Conservation (phyloP, 2,797 vertebrate species). For the Tachyglossus aculeatus region DNA sequence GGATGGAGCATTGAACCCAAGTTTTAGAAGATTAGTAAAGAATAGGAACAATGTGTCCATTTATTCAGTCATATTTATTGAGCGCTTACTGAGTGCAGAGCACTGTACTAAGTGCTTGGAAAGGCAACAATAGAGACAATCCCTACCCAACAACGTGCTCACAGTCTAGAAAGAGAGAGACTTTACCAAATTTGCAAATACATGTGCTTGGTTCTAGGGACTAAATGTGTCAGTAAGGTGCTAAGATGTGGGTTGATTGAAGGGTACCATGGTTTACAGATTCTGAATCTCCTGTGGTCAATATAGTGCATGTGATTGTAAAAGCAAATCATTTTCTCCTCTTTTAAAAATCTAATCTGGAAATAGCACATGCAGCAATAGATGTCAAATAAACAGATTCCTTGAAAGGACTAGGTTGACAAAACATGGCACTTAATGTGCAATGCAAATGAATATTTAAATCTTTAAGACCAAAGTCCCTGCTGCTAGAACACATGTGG, state of each 20-base stretch:
- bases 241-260: background rate
- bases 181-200: no score
- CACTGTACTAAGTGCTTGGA: no score
- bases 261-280: background rate
- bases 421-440: slow-evolving; percentile 3
- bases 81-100: no score
- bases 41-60: no score
- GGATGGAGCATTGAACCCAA: no score
- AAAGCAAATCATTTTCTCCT: slow-evolving; percentile 20
- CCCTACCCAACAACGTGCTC: no score
- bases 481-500: slow-evolving; percentile 8
- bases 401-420: background rate
- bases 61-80: no score
- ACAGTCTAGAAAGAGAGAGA: no score
- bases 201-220: no score
- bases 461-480: background rate
- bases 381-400: slow-evolving; percentile 1
- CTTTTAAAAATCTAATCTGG: background rate
- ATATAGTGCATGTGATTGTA: slow-evolving; percentile 16
- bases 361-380: slow-evolving; percentile 5
- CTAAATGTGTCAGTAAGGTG: background rate
- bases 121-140: no score
- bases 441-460: slow-evolving; percentile 37
- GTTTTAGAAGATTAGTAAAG: no score
- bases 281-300: background rate